Evolutionary conservation across 2,113 vertebrate species (phyloP).

Genomic region (Grammatotria lemairii): DNA sequence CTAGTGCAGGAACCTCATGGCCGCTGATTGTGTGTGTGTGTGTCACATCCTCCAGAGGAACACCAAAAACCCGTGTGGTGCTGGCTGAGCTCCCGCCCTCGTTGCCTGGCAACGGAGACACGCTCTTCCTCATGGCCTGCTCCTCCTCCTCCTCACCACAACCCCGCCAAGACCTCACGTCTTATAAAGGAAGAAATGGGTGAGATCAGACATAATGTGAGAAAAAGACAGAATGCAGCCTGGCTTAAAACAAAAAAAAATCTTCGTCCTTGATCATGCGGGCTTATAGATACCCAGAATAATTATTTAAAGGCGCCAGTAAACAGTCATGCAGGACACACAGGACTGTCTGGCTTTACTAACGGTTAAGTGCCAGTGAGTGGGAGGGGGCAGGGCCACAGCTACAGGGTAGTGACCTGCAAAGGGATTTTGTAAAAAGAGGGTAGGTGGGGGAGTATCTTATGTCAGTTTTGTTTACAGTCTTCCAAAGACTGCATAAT

Average conservation of each 20-base stretch:
- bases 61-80: slow-evolving; percentile 83
- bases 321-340: not conserved
- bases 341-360: not conserved
- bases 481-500: not conserved
- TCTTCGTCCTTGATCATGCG: fast-evolving
- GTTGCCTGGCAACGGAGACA: slow-evolving; percentile 88
- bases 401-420: not conserved
- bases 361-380: not conserved
- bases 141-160: slow-evolving; percentile 95
- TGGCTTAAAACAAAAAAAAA: not conserved
- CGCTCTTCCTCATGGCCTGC: slow-evolving; percentile 99
- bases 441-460: not conserved
- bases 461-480: not conserved
- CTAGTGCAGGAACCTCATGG: slow-evolving; percentile 90
- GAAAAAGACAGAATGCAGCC: not conserved
- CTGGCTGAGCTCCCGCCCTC: slow-evolving; percentile 88
- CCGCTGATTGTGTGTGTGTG: slow-evolving; percentile 78
- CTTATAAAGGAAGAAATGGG: slow-evolving; percentile 8
- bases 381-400: not conserved
- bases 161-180: slow-evolving; percentile 88
- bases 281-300: not conserved
- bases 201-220: not conserved
- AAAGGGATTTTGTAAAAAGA: not conserved
- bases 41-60: slow-evolving; percentile 94
- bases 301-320: not conserved